Evolutionary conservation across 2,888 invertebrate genomes (phyloP), one percentile per base, ranked within the genome.

Genomic region (Caenorhabditis macrosperma): DNA sequence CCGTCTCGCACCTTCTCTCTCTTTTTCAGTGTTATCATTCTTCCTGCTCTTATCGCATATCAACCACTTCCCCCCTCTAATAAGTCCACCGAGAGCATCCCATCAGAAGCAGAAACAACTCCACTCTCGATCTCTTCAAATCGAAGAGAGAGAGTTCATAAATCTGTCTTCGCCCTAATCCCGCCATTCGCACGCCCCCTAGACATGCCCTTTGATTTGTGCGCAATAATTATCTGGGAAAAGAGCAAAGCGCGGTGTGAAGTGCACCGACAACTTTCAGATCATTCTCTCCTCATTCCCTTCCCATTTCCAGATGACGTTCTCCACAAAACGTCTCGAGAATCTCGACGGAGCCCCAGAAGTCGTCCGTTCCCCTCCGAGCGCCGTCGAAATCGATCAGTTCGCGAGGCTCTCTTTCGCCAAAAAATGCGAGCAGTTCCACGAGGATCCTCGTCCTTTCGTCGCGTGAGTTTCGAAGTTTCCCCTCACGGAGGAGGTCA

Each of bases 401-500:
- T 63, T 38, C 24, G 55, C 72, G 5, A 48, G 20, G 12, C 35
- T 38, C 7, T 17, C 33, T 6, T 55, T 33, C 6, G 26, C 17
- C 6, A 55, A 46, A 26, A 72, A 72, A 28, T 72, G 63, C 22
- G 72, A 72, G 20, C 55, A 64, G 38, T 57, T 61, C 24, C 72
- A 72, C 22, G 55, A 63, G 57, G 72, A 64, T 48, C 52, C 63
- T 7, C 30, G 46, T 1, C 46, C 63, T 1, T 72, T 72, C 33
- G 63, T 30, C 5, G 72, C 72, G 72, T 72, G 10, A 41, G 69
- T 69, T 41, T 3, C 20, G 15, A 15, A 38, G 0, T n/a, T n/a
- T n/a, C n/a, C n/a, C n/a, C n/a, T n/a, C n/a, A n/a, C 4, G 17
- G n/a, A 38, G 17, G 12, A 9, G 12, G 46, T 55, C 33, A 63